These are phyloP conservation scores for Saxidomus purpurata DNA, from an alignment of 1,140 invertebrate genomes.

Conservation along the genomic window DNA sequence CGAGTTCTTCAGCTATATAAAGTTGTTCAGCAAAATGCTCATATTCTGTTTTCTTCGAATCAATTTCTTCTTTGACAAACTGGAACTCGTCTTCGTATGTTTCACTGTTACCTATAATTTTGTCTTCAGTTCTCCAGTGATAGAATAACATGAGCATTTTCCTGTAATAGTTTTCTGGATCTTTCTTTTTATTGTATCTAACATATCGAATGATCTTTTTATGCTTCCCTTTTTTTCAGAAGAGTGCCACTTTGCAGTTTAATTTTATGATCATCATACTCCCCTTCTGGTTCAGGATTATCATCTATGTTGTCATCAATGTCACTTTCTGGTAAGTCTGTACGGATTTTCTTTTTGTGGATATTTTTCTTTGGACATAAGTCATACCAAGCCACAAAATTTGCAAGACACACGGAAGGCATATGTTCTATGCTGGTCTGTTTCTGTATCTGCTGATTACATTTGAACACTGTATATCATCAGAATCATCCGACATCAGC, in stretches of 20 bases:
- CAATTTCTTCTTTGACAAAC: too few relatives aligned
- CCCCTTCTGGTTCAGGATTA: slow-evolving; percentile 2
- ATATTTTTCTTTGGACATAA: neutral
- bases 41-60: too few relatives aligned
- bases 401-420: slow-evolving; percentile 34
- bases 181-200: neutral
- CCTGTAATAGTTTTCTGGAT: slow-evolving; percentile 67
- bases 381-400: slow-evolving; percentile 55
- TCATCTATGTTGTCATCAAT: slow-evolving; percentile 16
- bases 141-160: slow-evolving; percentile 66
- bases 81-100: slow-evolving; percentile 23
- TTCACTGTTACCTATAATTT: neutral
- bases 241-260: neutral
- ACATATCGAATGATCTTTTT: slow-evolving; percentile 3
- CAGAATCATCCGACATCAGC: neutral
- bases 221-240: neutral
- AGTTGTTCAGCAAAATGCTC: too few relatives aligned
- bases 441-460: slow-evolving; percentile 23
- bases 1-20: too few relatives aligned
- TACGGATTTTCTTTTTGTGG: neutral
- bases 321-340: slow-evolving; percentile 43
- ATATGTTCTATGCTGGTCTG: slow-evolving; percentile 24
- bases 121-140: slow-evolving; percentile 60
- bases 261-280: too few relatives aligned
- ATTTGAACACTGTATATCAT: slow-evolving; percentile 39